Evolutionary conservation across 2,888 invertebrate species (phyloP), one percentile per base, ranked within the genome.

Genomic region (Melipona bicolor): DNA sequence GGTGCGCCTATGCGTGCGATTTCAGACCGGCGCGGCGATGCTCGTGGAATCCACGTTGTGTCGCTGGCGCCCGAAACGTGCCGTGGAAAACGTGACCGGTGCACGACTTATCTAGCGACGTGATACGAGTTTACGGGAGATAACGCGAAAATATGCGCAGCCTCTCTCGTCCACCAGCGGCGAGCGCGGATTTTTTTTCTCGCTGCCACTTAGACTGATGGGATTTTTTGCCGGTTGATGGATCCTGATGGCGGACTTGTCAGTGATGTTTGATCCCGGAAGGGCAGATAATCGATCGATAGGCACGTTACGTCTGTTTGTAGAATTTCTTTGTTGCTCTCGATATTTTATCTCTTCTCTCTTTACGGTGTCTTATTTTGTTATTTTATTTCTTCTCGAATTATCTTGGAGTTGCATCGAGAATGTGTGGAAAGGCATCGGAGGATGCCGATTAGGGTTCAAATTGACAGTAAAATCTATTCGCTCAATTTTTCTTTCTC

Each of bases 61-160:
- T 79, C 69, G 81, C 77, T 32, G 82, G 72, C 79, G 83, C 81
- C 72, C 77, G 78, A 87, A 89, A 86, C 87, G 79, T 88, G 82
- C 69, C 75, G 74, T 76, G 75, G 72, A 69, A 85, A 85, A 88
- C 87, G 86, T 85, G 88, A 88, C 86, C 79, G 68, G 72, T 71
- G 67, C 69, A 50, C 65, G 76, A 70, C 86, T 89, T 89, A 89
- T 89, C 89, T 83, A 69, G 79, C 64, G 83, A 89, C 86, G 81
- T 83, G 86, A 89, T 87, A 77, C 81, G 68, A 54, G 77, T 83
- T 83, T 77, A 67, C 74, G 61, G 61, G 67, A 82, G 89, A 89
- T 89, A 89, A 83, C 88, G 78, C 54, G 69, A 62, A 81, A 88
- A 83, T 88, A 85, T 89, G 77, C 67, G 77, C 81, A 81, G 68